A percentile compares a stretch with the other conserved stretches of the same genome.
phyloP scores from a whole-genome alignment of 1,140 invertebrate species.

The Odontomachus brunneus region DNA sequence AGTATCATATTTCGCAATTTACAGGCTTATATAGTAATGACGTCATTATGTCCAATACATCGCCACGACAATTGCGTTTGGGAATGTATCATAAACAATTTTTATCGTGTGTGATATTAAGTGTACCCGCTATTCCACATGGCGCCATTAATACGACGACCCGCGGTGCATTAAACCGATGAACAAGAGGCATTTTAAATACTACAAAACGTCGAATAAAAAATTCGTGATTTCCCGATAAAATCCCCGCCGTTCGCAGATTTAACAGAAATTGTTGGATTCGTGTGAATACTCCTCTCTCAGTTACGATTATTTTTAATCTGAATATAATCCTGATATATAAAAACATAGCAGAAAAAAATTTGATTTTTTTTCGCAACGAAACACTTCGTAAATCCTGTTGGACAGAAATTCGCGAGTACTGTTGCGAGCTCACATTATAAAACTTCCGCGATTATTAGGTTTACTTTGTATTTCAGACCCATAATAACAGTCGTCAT shows the following conservation, averaged over 20 bases:
- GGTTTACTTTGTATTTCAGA: too few relatives aligned
- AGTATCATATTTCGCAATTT: constrained; percentile 37
- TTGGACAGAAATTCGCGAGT: too few relatives aligned
- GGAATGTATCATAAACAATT: constrained; percentile 23
- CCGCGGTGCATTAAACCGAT: not conserved
- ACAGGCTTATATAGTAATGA: constrained; percentile 45
- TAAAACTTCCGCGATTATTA: too few relatives aligned
- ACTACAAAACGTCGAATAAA: not conserved
- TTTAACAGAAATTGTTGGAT: not conserved
- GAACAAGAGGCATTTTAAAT: not conserved
- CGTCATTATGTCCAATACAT: constrained; percentile 34
- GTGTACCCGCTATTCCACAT: not conserved
- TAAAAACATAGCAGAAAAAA: too few relatives aligned
- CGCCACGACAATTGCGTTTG: constrained; percentile 8
- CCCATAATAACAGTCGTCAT: too few relatives aligned
- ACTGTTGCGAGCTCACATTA: too few relatives aligned
- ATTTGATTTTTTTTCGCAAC: too few relatives aligned
- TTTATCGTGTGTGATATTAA: constrained; percentile 16
- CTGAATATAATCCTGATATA: not conserved
- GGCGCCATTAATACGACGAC: constrained; percentile 7
- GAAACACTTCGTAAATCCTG: too few relatives aligned
- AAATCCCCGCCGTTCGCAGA: not conserved
- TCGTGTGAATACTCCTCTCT: not conserved
- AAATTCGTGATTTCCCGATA: not conserved
- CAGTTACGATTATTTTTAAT: not conserved